Evolutionary conservation across 2,888 invertebrate genomes (phyloP), one percentile per base, ranked within the genome.

Genomic region (Polietes domitor): DNA sequence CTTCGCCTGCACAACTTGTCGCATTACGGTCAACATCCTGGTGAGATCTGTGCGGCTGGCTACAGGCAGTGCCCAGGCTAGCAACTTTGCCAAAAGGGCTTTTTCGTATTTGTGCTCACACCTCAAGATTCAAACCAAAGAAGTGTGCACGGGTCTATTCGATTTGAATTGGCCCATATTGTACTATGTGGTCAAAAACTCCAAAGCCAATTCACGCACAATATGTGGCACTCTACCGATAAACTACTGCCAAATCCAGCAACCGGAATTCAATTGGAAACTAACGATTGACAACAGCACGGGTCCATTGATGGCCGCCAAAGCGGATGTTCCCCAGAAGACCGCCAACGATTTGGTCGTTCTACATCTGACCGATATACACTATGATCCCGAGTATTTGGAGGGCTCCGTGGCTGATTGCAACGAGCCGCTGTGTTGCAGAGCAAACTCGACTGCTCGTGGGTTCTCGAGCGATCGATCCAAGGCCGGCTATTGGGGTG

Each of bases 401-500:
- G 93, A 94, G 0, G 94, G 94, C 58, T 94, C 95, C 0, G 94
- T 95, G 75, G 95, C 96, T 0, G 93, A 94, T 0, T 98, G 98
- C 89, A 93, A 93, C 0, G 95, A 96, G 86, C 96, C 96, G 2
- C 92, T 96, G 4, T 98, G 98, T 89, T 98, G 98, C 90, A 94
- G 96, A 15, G 75, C 65, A 0, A 71, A 84, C 19, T 84, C 85
- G 6, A 24, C 61, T 37, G 43, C 21, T 15, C 84, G 58, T 80
- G 55, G 19, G 28, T 41, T 50, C n/a, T 32, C 85, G 1, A 63
- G 76, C 21, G n/a, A n/a, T n/a, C 19, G 82, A 41, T 58, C 87
- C 0, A 70, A 80, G 26, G 97, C 97, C 0, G 97, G 97, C 0
- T 94, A 93, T 87, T 98, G 97, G 96, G 97, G 97, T 1, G 96